Base-by-base conservation (phyloP, 2,888 invertebrate species). In the Aleiodes leptofemur region DNA sequence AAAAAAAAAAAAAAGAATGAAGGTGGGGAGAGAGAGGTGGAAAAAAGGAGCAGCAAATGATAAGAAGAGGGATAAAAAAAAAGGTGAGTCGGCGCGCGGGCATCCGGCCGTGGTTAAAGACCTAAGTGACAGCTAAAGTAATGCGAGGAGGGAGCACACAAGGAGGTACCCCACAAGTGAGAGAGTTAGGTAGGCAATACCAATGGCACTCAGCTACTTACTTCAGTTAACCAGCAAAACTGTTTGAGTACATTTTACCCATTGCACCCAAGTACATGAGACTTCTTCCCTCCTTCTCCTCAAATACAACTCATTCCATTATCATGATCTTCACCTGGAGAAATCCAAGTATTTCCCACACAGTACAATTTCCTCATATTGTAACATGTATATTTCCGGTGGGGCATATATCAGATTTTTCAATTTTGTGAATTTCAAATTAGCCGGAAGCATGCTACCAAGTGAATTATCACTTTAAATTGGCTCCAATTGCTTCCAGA, bases 51-150 rank as follows among this genome's bases (percentile, higher is more conserved):
- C 29, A 73, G 59, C 43, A 73, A 71, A 69, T 69, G 59, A 69
- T 51, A 16, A 61, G 29, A 72, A 64, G 64, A 43, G 61, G 34
- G 29, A 66, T 13, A 70, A 66, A 55, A 73, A 23, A 69, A 74
- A 74, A 74, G 61, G 61, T 51, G 34, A 72, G 51, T 51, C 38
- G 68, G 57, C 16, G 59, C 56, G 68, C 69, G 74, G 55, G 76
- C 72, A 76, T 76, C 76, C 76, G 76, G 76, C 76, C 57, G 53
- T 72, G 78, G 79, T 78, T 81, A 82, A 83, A 83, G 82, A 81
- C 81, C 79, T 78, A 78, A 81, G 81, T 81, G 81, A 81, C 81
- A 81, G 81, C 76, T 77, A 78, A 81, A 79, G 76, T 79, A 79
- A 81, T 81, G 81, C 78, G 76, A 75, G 56, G 73, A 73, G 69